Evolutionary conservation across 23 tunicate species (phyloP), one percentile per base, ranked within the genome.

Genomic region (Halocynthia roretzi): DNA sequence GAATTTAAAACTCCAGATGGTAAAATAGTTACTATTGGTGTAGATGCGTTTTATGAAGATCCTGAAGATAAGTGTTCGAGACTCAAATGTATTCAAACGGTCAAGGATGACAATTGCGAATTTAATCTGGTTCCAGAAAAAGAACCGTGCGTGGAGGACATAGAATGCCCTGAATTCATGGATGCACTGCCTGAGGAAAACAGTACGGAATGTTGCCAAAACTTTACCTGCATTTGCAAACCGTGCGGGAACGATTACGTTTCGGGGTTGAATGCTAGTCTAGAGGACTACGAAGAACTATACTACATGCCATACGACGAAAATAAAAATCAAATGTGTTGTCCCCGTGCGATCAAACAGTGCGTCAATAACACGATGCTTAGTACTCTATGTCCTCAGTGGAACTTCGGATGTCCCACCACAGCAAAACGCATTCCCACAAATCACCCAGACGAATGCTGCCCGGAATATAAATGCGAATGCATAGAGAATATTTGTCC

Each of bases 301-400:
- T 65, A 20, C 75, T 60, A 54, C 53, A 50, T 10, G 74, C 17
- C 67, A 10, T 54, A 54, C 57, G 57, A 66, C 50, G 49, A 63
- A 52, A 76, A 83, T 54, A 67, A 75, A 7, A 83, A 76, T 67
- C 74, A 75, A 63, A 21, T 67, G 15, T 83, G 86, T 63, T 83
- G 86, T 63, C 81, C 81, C 10, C 51, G 55, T 23, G 20, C 75
- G 0, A 49, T 11, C 22, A 21, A 60, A 11, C 56, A 54, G 12
- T 83, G 86, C 63, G 86, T 66, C 14, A 72, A 63, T 23, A 54
- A 66, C 7, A 63, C 52, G 23, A 31, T 83, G 7, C 14, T 83
- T 52, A 63, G 12, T 54, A 20, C 53, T 10, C 52, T 75, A 49
- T 83, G 86, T 51, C 57, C 63, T 17, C 44, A 83, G 18, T 83